Percentiles rank a stretch among this genome's conserved stretches.
Evolutionary conservation across 1,140 invertebrate genomes (phyloP).

Genomic region (Triops longicaudatus): DNA sequence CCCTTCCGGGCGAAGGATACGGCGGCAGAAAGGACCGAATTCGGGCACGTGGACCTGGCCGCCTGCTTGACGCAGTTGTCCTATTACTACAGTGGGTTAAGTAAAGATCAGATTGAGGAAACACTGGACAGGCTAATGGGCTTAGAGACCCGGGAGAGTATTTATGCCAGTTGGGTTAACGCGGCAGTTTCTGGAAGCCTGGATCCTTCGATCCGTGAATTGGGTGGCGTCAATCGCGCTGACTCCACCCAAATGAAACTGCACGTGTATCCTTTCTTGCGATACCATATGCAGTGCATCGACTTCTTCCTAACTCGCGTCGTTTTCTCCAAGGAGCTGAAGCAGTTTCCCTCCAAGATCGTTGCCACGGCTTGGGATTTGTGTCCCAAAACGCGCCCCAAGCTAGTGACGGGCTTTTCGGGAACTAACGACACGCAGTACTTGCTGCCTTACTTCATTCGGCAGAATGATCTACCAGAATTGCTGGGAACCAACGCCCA

Average conservation of each 20-base stretch:
- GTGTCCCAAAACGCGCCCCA: background rate
- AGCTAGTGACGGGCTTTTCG: conserved; percentile 29
- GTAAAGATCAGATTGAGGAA: conserved; percentile 28
- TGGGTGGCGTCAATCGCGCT: conserved; percentile 28
- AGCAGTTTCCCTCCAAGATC: conserved; percentile 30
- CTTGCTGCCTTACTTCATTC: conserved; percentile 28
- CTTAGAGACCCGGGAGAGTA: background rate
- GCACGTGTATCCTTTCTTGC: conserved; percentile 26
- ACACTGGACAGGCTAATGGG: conserved; percentile 22
- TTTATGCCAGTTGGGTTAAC: background rate
- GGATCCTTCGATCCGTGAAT: conserved; percentile 18
- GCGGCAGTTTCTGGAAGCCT: background rate
- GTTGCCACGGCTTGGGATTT: conserved; percentile 30
- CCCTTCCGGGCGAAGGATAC: conserved; percentile 33
- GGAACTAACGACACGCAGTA: conserved; percentile 31
- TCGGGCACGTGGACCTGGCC: conserved; percentile 32
- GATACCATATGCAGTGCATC: conserved; percentile 24
- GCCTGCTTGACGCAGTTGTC: conserved; percentile 30
- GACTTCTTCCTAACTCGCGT: conserved; percentile 29
- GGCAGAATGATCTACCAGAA: conserved; percentile 25
- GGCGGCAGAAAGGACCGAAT: conserved; percentile 32
- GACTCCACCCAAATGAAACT: conserved; percentile 28
- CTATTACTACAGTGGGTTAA: conserved; percentile 32
- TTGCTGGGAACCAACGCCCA: conserved; percentile 28
- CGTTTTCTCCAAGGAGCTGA: conserved; percentile 29